These are phyloP conservation scores for Endotricha flammealis DNA, from an alignment of 2,888 invertebrate species.

Conservation along the genomic window DNA sequence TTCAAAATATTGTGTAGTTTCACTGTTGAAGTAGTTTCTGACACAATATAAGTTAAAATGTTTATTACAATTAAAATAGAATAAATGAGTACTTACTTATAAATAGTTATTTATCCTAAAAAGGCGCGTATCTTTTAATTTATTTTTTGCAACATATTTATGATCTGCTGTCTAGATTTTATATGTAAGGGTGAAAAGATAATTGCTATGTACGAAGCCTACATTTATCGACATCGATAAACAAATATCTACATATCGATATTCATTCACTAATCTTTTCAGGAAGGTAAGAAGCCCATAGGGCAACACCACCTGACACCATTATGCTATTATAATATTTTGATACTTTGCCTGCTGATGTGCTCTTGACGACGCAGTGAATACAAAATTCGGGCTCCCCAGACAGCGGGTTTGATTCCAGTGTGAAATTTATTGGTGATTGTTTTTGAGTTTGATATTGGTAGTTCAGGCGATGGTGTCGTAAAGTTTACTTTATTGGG, in stretches of 20 bases:
- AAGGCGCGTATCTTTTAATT: too few species aligned
- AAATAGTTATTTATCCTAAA: too few species aligned
- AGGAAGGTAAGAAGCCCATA: slow-evolving; percentile 37
- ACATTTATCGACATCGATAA: slow-evolving; percentile 29
- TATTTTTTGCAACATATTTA: too few species aligned
- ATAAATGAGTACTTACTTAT: too few species aligned
- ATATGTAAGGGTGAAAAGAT: too few species aligned
- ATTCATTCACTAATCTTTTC: slow-evolving; percentile 11
- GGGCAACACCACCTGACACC: slow-evolving; percentile 72
- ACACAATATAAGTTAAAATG: too few species aligned
- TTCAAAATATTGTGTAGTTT: too few species aligned
- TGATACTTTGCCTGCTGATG: slow-evolving; percentile 68
- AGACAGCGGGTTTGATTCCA: slow-evolving; percentile 38
- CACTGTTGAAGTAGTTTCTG: too few species aligned
- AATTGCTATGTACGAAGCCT: too few species aligned
- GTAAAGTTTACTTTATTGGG: slow-evolving; percentile 38
- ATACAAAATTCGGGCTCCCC: slow-evolving; percentile 61
- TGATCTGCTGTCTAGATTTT: too few species aligned
- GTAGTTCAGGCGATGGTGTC: slow-evolving; percentile 33
- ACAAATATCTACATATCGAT: too few species aligned
- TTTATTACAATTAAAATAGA: too few species aligned
- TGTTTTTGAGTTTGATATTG: slow-evolving; percentile 51
- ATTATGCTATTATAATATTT: slow-evolving; percentile 77
- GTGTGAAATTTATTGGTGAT: slow-evolving; percentile 60
- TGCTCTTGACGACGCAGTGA: slow-evolving; percentile 75